A percentile compares a stretch with the other conserved stretches of the same genome.
These are phyloP conservation scores for Pseudochirops corinnae DNA, from an alignment of 2,797 vertebrate genomes.

Conservation along the genomic window DNA sequence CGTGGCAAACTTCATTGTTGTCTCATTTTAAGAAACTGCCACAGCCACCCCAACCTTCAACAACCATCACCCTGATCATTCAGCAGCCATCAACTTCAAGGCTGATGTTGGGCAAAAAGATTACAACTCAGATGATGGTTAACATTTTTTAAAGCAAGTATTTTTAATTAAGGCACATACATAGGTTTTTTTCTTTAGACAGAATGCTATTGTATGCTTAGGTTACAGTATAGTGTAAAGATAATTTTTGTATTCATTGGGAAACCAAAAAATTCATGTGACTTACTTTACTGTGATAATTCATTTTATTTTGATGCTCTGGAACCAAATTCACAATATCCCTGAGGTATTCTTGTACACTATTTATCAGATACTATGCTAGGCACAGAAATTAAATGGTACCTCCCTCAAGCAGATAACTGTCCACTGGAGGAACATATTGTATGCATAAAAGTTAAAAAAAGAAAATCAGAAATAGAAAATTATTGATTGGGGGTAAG, in stretches of 20 bases:
- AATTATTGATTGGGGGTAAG: not conserved
- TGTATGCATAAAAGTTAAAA: not conserved
- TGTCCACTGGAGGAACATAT: not conserved
- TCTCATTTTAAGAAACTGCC: not conserved
- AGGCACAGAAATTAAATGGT: not conserved
- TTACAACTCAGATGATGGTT: not conserved
- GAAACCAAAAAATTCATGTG: not conserved
- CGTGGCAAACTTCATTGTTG: not conserved
- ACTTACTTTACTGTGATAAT: not conserved
- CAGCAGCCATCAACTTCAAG: not conserved
- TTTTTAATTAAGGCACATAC: not conserved
- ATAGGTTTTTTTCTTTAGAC: not conserved
- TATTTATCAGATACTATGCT: not conserved
- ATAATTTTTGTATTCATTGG: not conserved
- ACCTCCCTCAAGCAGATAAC: not conserved
- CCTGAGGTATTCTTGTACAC: not conserved
- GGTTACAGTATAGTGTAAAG: not conserved
- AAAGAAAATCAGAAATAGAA: not conserved
- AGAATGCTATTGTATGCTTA: not conserved
- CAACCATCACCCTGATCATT: not conserved
- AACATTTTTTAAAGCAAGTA: no score
- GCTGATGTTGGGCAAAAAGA: not conserved
- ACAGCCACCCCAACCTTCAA: not conserved
- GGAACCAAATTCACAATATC: not conserved
- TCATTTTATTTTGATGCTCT: not conserved